Conservation (phyloP, 2,113 vertebrate genomes). For the Pandion haliaetus region DNA sequence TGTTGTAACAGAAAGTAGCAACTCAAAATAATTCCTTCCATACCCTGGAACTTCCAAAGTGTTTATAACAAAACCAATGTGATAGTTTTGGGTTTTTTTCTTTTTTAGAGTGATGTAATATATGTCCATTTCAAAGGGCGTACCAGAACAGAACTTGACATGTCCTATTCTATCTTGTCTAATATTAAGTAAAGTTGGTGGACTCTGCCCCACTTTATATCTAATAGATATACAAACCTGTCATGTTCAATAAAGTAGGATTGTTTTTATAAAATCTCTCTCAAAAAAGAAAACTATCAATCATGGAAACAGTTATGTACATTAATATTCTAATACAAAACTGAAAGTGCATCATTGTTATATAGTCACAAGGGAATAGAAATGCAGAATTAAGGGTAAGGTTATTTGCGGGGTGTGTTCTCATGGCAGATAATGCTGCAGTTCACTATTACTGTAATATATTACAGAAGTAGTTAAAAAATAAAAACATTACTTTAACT, state of each 20-base stretch:
- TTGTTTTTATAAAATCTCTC: not conserved
- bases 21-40: not conserved
- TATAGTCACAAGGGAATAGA: not conserved
- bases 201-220: not conserved
- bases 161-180: not conserved
- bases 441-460: not conserved
- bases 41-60: not conserved
- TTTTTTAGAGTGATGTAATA: not conserved
- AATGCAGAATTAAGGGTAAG: not conserved
- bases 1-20: not conserved
- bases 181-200: not conserved
- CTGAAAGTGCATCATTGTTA: not conserved
- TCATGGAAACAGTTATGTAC: not conserved
- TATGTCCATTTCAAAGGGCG: not conserved
- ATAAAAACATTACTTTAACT: not conserved
- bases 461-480: not conserved
- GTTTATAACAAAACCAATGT: not conserved
- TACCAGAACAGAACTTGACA: not conserved
- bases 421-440: not conserved
- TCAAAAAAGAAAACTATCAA: not conserved
- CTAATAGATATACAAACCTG: not conserved
- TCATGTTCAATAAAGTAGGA: not conserved
- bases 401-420: not conserved
- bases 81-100: not conserved
- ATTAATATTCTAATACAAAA: not conserved